These are phyloP conservation scores for Cairina moschata DNA, from an alignment of 2,113 vertebrate species.

Conservation along the genomic window DNA sequence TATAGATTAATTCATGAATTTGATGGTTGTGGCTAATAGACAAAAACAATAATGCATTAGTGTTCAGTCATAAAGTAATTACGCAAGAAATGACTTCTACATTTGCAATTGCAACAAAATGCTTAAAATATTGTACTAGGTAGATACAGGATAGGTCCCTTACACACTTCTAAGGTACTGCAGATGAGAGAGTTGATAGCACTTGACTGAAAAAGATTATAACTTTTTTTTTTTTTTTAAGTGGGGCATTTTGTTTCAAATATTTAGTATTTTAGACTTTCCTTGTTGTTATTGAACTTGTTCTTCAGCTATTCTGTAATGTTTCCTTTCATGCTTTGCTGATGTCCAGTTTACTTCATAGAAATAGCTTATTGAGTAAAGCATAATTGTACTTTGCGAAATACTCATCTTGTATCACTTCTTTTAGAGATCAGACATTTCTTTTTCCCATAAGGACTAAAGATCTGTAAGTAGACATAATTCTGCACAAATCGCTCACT, in stretches of 20 bases:
- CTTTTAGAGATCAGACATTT: conserved; percentile 81
- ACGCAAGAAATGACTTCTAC: neutral
- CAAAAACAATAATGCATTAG: conserved; percentile 8
- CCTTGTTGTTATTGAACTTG: neutral
- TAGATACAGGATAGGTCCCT: neutral
- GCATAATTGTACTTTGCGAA: conserved; percentile 72
- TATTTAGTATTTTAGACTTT: neutral
- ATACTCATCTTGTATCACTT: conserved; percentile 76
- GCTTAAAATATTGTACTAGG: neutral
- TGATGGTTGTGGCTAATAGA: neutral
- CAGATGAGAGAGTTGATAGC: neutral
- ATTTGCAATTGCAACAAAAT: neutral
- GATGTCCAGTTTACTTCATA: conserved; percentile 51
- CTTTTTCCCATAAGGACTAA: conserved; percentile 80
- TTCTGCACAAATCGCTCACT: conserved; percentile 84
- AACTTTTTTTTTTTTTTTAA: neutral
- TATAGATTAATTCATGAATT: neutral
- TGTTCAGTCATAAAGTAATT: neutral
- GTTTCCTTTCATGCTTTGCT: conserved; percentile 13
- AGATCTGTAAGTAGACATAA: conserved; percentile 81
- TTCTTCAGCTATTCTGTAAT: neutral
- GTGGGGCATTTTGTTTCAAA: neutral
- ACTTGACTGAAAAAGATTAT: neutral
- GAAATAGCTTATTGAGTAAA: conserved; percentile 58
- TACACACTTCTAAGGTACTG: neutral